Evolutionary conservation across 1,140 invertebrate species (phyloP).

Genomic region (Zaprionus vittiger): DNA sequence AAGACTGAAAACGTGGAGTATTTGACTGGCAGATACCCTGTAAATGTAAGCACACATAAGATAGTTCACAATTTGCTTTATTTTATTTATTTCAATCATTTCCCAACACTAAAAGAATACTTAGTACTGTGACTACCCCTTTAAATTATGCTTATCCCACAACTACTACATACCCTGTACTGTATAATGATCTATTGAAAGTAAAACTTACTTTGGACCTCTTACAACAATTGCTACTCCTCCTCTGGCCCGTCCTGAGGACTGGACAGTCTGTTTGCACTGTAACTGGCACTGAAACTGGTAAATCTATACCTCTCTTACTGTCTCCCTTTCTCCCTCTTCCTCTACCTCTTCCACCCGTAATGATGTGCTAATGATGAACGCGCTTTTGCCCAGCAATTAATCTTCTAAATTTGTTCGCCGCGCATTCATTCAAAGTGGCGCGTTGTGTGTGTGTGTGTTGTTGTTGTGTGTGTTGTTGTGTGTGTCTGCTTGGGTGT

Average conservation of each 20-base stretch:
- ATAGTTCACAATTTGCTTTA: too few relatives aligned
- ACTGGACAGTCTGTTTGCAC: constrained; percentile 14
- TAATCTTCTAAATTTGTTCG: constrained; percentile 65
- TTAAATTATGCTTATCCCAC: too few relatives aligned
- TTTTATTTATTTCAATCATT: too few relatives aligned
- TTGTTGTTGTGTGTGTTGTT: background rate
- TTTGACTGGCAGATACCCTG: too few relatives aligned
- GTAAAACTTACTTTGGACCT: constrained; percentile 23
- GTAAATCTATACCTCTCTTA: background rate
- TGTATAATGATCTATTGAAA: constrained; percentile 21
- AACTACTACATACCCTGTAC: constrained; percentile 8
- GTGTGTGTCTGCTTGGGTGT: constrained; percentile 1
- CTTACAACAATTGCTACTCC: background rate
- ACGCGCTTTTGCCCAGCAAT: constrained; percentile 50
- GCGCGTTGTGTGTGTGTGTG: background rate
- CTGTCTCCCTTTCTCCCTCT: background rate
- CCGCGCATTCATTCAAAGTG: constrained; percentile 52
- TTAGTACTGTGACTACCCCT: background rate
- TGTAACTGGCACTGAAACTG: constrained; percentile 8
- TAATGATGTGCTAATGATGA: constrained; percentile 80
- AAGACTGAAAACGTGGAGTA: background rate
- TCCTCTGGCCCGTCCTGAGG: constrained; percentile 15
- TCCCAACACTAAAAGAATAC: too few relatives aligned
- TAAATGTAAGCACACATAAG: rapidly evolving
- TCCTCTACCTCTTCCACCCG: background rate